Evolutionary conservation across 2,113 vertebrate genomes (phyloP).

Genomic region (Blennius ocellaris): DNA sequence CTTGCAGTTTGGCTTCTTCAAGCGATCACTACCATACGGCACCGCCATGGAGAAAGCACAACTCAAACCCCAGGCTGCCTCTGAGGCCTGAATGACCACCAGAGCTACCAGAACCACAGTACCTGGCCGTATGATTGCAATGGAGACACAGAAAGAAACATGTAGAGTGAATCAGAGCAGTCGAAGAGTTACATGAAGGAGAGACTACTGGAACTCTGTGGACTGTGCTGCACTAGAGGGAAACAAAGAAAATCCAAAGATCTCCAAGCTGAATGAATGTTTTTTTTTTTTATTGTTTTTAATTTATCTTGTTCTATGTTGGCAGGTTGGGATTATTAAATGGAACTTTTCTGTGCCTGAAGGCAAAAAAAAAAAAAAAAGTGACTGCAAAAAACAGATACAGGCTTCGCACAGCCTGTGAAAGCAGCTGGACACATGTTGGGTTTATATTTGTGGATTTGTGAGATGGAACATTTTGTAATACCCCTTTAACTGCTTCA

Average conservation of each 20-base stretch:
- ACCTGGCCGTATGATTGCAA: conserved; percentile 75
- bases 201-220: conserved; percentile 86
- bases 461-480: conserved; percentile 23
- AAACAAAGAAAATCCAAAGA: conserved; percentile 69
- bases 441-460: conserved; percentile 25
- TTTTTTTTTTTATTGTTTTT: conserved; percentile 50
- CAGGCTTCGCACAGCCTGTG: conserved; percentile 7
- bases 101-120: conserved; percentile 45
- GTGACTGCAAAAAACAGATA: conserved; percentile 16
- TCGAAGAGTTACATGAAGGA: conserved; percentile 58
- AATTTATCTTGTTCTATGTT: conserved; percentile 66
- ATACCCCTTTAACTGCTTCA: conserved; percentile 40
- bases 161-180: conserved; percentile 61
- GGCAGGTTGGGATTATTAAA: conserved; percentile 62
- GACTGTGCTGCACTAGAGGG: conserved; percentile 82
- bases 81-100: conserved; percentile 86
- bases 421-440: conserved; percentile 24
- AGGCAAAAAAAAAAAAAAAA: conserved; percentile 7
- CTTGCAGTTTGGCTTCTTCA: conserved; percentile 93
- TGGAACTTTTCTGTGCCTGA: conserved; percentile 36
- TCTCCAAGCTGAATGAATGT: conserved; percentile 86
- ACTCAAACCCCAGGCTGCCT: conserved; percentile 93
- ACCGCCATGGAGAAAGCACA: conserved; percentile 97
- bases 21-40: conserved; percentile 91
- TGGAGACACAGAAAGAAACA: conserved; percentile 44